phyloP scores from a whole-genome alignment of 2,797 vertebrate species.

The Mastacembelus armatus region DNA sequence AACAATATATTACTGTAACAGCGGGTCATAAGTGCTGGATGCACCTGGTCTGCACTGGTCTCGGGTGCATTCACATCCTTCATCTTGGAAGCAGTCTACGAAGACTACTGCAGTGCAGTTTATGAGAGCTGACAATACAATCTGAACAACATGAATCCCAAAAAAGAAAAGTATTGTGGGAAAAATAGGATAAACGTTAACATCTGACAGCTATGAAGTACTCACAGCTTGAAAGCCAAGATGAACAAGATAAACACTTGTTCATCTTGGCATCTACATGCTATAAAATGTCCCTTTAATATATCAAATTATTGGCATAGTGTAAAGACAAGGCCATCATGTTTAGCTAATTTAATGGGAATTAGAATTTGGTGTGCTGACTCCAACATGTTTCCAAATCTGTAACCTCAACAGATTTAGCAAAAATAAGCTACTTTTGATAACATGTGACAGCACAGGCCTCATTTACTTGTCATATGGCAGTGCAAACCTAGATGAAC shows the following conservation, averaged over 20 bases:
- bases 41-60: slow-evolving; percentile 41
- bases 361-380: slow-evolving; percentile 35
- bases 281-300: slow-evolving; percentile 28
- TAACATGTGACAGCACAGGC: neutral
- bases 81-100: slow-evolving; percentile 8
- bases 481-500: slow-evolving; percentile 11
- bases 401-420: slow-evolving; percentile 44
- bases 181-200: neutral
- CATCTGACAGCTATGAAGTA: slow-evolving; percentile 3
- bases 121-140: neutral
- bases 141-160: no score
- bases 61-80: slow-evolving; percentile 8
- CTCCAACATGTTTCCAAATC: slow-evolving; percentile 27
- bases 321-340: neutral
- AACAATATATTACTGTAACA: neutral
- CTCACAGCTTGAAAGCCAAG: neutral
- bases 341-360: slow-evolving; percentile 21
- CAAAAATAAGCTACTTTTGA: slow-evolving; percentile 25
- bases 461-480: slow-evolving; percentile 16
- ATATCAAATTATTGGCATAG: slow-evolving; percentile 22
- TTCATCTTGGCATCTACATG: slow-evolving; percentile 5
- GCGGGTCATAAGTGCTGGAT: neutral
- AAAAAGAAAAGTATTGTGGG: neutral
- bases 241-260: slow-evolving; percentile 20
- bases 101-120: neutral